Conservation (phyloP, 1,140 invertebrate genomes). For the Aphaenogaster rudis region DNA sequence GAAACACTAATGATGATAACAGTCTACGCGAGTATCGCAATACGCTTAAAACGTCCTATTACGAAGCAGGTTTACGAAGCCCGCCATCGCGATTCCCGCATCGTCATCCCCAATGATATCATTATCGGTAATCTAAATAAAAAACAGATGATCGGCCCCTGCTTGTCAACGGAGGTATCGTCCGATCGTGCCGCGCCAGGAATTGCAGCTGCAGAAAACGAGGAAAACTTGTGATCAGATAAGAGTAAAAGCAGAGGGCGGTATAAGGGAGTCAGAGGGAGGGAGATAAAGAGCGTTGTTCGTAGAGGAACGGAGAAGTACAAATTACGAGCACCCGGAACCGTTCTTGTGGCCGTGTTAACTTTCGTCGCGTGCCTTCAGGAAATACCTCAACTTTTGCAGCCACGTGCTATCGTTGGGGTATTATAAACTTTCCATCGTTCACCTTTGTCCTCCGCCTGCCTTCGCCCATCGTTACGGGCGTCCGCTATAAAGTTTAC, state of each 20-base stretch:
- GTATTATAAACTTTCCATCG: slow-evolving; percentile 76
- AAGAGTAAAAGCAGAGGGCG: slow-evolving; percentile 62
- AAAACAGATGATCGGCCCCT: slow-evolving; percentile 58
- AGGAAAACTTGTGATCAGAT: slow-evolving; percentile 77
- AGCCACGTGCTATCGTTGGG: slow-evolving; percentile 71
- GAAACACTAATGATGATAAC: slow-evolving; percentile 24
- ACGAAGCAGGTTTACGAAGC: slow-evolving; percentile 30
- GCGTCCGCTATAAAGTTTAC: slow-evolving; percentile 51
- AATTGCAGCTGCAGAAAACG: slow-evolving; percentile 77
- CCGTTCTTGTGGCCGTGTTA: slow-evolving; percentile 77
- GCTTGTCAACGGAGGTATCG: slow-evolving; percentile 68
- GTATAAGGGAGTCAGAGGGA: slow-evolving; percentile 67
- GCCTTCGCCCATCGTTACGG: slow-evolving; percentile 48
- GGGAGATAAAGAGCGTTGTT: slow-evolving; percentile 62
- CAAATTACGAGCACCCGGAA: slow-evolving; percentile 75
- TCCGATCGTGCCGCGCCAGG: slow-evolving; percentile 64
- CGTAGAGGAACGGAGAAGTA: slow-evolving; percentile 61
- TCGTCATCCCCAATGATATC: slow-evolving; percentile 66
- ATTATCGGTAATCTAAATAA: slow-evolving; percentile 65
- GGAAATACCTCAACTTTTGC: slow-evolving; percentile 77
- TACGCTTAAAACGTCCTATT: neutral
- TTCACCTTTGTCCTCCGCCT: slow-evolving; percentile 66
- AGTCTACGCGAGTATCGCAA: slow-evolving; percentile 4
- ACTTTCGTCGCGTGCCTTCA: slow-evolving; percentile 76
- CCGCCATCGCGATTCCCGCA: slow-evolving; percentile 45